Evolutionary conservation across 2,888 invertebrate genomes (phyloP), one percentile per base, ranked within the genome.

Genomic region (Hoplodrina ambigua): DNA sequence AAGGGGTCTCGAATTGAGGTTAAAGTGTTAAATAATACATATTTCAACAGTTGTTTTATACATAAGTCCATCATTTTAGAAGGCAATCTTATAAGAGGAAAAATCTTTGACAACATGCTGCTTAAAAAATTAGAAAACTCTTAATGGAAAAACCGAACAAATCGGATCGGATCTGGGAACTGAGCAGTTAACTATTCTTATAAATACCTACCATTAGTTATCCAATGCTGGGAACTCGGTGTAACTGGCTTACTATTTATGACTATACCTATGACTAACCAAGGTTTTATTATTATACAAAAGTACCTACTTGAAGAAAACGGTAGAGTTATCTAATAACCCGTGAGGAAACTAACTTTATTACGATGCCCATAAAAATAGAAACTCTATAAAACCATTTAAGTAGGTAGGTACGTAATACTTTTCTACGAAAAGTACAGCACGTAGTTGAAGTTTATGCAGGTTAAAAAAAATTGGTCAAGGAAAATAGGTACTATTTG

Each of bases 321-420:
- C 25, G 7, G 46, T 46, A 10, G 37, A 49, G 49, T 41, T 0
- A 15, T 49, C 19, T 37, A 41, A 46, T 49, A 53, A 25, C 60
- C 44, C 15, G 49, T 20, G 15, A 60, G 46, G 15, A 60, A 75
- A 68, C 13, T 15, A 33, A 55, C n/a, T 68, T 60, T 41, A 75
- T 57, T 30, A 17, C 15, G 37, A 37, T 19, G 20, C 13, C 19
- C 4, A 54, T 54, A 58, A 30, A 41, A 25, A 46, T 41, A 44
- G n/a, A n/a, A 66, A 58, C 17, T 37, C 54, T 30, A 61, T 49
- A 53, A n/a, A 61, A 65, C 25, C 13, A 37, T 57, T 50, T 1
- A 50, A 10, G 17, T 17, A 1, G 4, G 25, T 1, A 0, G 1
- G 30, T 17, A 25, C n/a, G 25, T 46, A 17, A 57, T 19, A 11